phyloP scores from a whole-genome alignment of 2,888 invertebrate genomes.

The Eupithecia dodoneata region DNA sequence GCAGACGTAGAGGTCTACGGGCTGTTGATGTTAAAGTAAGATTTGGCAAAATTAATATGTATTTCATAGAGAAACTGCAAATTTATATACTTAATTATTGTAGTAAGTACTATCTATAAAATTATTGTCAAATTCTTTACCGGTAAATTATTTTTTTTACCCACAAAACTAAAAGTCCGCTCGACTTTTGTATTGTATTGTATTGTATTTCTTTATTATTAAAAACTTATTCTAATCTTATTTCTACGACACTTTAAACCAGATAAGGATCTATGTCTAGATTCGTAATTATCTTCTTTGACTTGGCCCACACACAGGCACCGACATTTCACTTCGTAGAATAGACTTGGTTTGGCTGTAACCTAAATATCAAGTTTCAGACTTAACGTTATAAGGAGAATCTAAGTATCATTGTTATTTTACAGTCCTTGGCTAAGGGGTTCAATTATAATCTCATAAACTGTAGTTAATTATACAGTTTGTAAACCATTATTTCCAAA shows the following conservation, averaged over 20 bases:
- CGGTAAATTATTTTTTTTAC: not conserved
- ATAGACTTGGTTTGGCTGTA: conserved; percentile 78
- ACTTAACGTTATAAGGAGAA: not conserved
- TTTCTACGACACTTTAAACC: no score
- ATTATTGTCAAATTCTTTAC: no score
- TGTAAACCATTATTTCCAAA: not conserved
- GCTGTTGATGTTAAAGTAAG: no score
- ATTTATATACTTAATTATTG: no score
- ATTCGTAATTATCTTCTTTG: conserved; percentile 34
- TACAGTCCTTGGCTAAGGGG: not conserved
- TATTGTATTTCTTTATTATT: no score
- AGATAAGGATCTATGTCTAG: no score
- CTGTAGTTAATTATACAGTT: not conserved
- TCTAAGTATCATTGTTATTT: not conserved
- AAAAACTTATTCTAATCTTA: no score
- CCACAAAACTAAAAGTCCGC: not conserved
- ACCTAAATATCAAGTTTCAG: conserved; percentile 73
- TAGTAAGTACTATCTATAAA: no score
- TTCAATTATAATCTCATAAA: not conserved
- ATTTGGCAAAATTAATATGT: no score
- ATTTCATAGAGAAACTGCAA: no score
- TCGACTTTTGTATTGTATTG: no score
- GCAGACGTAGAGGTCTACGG: no score
- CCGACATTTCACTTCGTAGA: conserved; percentile 79
- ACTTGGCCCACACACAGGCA: conserved; percentile 58